Conservation (phyloP, 2,113 vertebrate species). For the Ictalurus furcatus region DNA sequence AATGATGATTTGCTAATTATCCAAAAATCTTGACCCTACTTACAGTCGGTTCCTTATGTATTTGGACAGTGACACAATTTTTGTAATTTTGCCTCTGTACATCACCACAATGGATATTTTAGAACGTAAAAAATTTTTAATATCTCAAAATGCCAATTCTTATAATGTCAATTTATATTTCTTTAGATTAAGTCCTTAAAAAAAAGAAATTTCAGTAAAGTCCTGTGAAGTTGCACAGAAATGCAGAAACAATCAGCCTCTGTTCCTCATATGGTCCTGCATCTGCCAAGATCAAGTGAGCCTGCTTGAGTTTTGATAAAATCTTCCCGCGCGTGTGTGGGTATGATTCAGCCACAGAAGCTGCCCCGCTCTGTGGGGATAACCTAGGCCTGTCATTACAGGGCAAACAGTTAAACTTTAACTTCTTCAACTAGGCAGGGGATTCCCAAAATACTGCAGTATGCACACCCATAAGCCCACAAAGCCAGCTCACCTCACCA, state of each 20-base stretch:
- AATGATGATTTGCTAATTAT: neutral
- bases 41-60: neutral
- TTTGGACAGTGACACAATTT: neutral
- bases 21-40: neutral
- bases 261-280: neutral
- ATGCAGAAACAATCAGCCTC: constrained; percentile 37
- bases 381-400: constrained; percentile 47
- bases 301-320: constrained; percentile 21
- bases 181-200: neutral
- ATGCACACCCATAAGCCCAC: constrained; percentile 32
- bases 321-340: constrained; percentile 46
- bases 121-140: neutral
- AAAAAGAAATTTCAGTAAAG: neutral
- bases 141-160: neutral
- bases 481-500: constrained; percentile 24
- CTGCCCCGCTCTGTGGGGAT: constrained; percentile 30
- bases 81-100: neutral
- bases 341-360: neutral
- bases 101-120: neutral
- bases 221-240: constrained; percentile 58
- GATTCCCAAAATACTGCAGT: constrained; percentile 46
- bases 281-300: constrained; percentile 27
- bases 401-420: constrained; percentile 37
- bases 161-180: neutral
- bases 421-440: constrained; percentile 31